These are phyloP conservation scores for Montipora cactus DNA, from an alignment of 64 coral and sea anemone genomes.

Conservation along the genomic window DNA sequence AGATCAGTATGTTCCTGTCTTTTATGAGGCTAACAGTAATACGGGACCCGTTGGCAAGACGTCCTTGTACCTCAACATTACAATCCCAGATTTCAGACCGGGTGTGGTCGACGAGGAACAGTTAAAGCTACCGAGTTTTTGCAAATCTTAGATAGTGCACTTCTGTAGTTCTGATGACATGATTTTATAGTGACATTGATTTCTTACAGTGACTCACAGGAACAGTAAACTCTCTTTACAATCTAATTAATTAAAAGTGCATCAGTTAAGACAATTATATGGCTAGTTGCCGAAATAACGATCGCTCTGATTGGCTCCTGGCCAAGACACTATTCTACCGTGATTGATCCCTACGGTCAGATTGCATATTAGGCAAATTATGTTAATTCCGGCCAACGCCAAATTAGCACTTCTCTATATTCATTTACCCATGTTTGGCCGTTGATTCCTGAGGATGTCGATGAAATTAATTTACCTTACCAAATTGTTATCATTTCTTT, in stretches of 20 bases:
- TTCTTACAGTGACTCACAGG: not conserved
- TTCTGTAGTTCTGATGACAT: not conserved
- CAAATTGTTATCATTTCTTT: too few relatives aligned
- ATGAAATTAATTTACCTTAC: too few relatives aligned
- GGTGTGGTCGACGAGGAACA: not conserved
- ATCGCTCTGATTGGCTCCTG: not conserved
- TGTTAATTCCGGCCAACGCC: too few relatives aligned
- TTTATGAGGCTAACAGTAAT: not conserved
- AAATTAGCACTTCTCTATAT: too few relatives aligned
- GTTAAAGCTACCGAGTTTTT: conserved; percentile 15
- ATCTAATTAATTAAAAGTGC: too few relatives aligned
- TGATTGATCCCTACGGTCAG: too few relatives aligned
- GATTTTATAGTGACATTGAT: not conserved
- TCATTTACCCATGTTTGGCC: too few relatives aligned
- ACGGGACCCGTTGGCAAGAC: not conserved
- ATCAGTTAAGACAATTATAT: not conserved
- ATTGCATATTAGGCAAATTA: too few relatives aligned
- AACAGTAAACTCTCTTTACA: too few relatives aligned
- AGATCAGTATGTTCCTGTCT: not conserved
- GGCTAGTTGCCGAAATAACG: not conserved
- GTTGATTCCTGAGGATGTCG: too few relatives aligned
- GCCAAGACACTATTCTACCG: too few relatives aligned
- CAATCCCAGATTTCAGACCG: not conserved
- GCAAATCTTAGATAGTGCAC: not conserved
- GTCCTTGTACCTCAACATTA: not conserved